These are phyloP conservation scores for Sebastes itinus DNA, from an alignment of 2,797 vertebrate genomes.

Conservation along the genomic window DNA sequence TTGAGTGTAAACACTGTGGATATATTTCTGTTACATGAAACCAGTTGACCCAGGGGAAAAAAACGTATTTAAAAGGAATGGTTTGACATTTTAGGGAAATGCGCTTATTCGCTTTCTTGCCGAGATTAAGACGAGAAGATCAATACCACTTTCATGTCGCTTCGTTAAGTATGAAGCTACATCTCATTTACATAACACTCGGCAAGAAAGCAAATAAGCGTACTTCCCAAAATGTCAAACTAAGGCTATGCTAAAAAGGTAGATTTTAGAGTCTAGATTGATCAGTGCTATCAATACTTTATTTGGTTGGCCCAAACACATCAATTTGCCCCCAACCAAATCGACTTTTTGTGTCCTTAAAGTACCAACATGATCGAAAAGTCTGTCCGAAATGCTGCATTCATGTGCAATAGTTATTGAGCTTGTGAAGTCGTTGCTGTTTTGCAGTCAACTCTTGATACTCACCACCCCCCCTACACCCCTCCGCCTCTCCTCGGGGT, in stretches of 20 bases:
- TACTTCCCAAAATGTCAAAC: constrained; percentile 1
- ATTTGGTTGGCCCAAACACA: neutral
- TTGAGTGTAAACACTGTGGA: neutral
- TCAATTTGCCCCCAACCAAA: neutral
- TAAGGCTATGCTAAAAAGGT: neutral
- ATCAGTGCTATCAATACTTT: neutral
- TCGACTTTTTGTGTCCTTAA: neutral
- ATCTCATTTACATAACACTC: neutral
- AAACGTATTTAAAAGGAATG: neutral
- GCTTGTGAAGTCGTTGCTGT: neutral
- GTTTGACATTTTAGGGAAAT: neutral
- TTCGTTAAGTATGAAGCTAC: neutral
- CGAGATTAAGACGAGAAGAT: neutral
- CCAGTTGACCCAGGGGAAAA: neutral
- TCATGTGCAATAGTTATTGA: neutral
- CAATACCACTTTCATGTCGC: neutral
- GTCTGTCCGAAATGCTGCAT: neutral
- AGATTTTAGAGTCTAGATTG: neutral
- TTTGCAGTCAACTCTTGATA: neutral
- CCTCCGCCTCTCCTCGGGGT: neutral
- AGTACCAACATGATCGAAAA: neutral
- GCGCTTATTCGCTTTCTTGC: neutral
- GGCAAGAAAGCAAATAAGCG: neutral
- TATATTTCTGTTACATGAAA: neutral
- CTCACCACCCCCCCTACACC: neutral